Evolutionary conservation across 2,113 vertebrate genomes (phyloP).

Genomic region (Misgurnus mizolepis): DNA sequence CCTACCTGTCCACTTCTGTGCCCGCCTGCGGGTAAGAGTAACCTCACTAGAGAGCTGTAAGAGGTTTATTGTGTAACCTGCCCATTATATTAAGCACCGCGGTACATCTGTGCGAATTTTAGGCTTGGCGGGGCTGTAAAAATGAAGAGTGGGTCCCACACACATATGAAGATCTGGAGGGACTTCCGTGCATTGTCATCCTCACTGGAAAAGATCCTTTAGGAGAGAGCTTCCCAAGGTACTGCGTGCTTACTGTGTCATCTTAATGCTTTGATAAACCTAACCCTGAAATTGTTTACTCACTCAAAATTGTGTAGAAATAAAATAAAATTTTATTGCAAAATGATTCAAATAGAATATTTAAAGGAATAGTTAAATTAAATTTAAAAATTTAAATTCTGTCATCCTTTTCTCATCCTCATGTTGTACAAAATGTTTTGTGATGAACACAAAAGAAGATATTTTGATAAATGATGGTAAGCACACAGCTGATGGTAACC

Average conservation of each 20-base stretch:
- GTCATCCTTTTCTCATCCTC: no score
- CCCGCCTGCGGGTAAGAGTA: constrained; percentile 83
- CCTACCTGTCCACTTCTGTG: constrained; percentile 82
- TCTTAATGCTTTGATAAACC: not conserved
- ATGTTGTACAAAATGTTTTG: no score
- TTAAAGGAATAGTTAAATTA: no score
- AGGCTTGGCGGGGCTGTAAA: constrained; percentile 90
- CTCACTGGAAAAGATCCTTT: constrained; percentile 94
- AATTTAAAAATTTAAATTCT: no score
- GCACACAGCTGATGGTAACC: no score
- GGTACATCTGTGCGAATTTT: constrained; percentile 34
- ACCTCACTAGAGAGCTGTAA: not conserved
- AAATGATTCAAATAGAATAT: no score
- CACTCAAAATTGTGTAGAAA: no score
- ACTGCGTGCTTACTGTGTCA: not conserved
- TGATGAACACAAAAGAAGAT: no score
- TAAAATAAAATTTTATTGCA: no score
- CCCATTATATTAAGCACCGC: not conserved
- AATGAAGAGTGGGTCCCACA: constrained; percentile 93
- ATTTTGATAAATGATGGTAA: no score
- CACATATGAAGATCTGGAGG: constrained; percentile 96
- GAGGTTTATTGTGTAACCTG: not conserved
- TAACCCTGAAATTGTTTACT: not conserved
- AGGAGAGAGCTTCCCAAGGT: constrained; percentile 98
- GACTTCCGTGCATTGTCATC: constrained; percentile 94